Base-by-base conservation (phyloP, 2,113 vertebrate species). In the Daubentonia madagascariensis region DNA sequence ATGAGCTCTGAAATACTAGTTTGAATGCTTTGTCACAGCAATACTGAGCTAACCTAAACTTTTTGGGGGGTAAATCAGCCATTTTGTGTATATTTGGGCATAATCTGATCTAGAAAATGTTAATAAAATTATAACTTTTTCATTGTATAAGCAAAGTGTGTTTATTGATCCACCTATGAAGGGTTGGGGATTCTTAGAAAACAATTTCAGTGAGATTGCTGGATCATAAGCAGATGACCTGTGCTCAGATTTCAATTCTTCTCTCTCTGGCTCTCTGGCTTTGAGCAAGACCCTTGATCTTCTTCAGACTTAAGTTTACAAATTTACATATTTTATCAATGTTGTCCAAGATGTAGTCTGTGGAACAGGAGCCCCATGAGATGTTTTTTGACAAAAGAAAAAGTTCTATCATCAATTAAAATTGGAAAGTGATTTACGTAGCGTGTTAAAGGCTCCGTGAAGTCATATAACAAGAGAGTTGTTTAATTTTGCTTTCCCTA, bases 401-500 rank as follows among this genome's bases (percentile, higher is more conserved):
- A 18, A 50, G 1, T 63, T 85, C n/a, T 61, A 32, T 73, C 40
- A 87, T 54, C 37, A 92, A 7, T 59, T 94, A 84, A 96, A 85
- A 87, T 95, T 86, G 48, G n/a, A 65, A 80, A 92, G 72, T 63
- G 14, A 84, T 52, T 48, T 81, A 65, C 84, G 72, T 48, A 91
- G 35, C 85, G 6, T 80, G 59, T 93, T 85, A 85, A 96, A 93
- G 65, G 37, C 20, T 93, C 45, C 65, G 1, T 86, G 43, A 92
- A 75, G 32, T 73, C 54, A 13, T 78, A 9, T 22, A 76, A 37
- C 7, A 68, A 59, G 43, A 89, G n/a, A 78, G 68, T 94, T 89
- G 28, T 45, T 90, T 63, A n/a, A 54, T 86, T 97, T 97, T 95
- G 61, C 84, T 35, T 92, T 95, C 54, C 43, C 54, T 87, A 84